Evolutionary conservation across 1,140 invertebrate species (phyloP).

Genomic region (Drosophila oshimai): DNA sequence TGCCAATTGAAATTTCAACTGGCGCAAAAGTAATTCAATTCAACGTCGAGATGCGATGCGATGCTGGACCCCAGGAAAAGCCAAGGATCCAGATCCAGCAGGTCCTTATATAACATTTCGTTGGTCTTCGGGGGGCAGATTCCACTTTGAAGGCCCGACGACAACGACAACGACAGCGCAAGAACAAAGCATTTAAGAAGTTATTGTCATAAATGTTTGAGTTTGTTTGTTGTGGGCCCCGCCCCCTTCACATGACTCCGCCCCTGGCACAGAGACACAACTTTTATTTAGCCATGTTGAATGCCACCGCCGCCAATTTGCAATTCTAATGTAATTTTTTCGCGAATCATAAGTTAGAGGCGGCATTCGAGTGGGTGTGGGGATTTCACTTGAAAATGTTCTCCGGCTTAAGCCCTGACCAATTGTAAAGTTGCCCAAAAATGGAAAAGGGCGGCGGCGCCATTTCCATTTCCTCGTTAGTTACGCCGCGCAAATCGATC

Average conservation of each 20-base stretch:
- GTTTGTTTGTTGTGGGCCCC: constrained; percentile 58
- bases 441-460: neutral
- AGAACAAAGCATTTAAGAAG: constrained; percentile 79
- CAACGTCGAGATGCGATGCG: constrained; percentile 60
- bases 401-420: constrained; percentile 44
- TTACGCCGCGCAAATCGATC: constrained; percentile 67
- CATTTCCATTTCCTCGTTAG: constrained; percentile 43
- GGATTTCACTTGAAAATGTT: constrained; percentile 54
- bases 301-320: constrained; percentile 64
- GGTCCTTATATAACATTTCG: constrained; percentile 44
- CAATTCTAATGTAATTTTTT: constrained; percentile 81
- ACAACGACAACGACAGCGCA: too few relatives aligned
- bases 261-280: constrained; percentile 59
- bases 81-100: constrained; percentile 34
- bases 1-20: constrained; percentile 80
- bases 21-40: constrained; percentile 80
- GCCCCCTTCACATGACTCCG: neutral
- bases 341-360: constrained; percentile 77
- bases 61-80: constrained; percentile 23
- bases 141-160: constrained; percentile 29
- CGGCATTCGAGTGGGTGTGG: constrained; percentile 9
- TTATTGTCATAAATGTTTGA: constrained; percentile 81
- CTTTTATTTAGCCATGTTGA: constrained; percentile 73
- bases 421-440: constrained; percentile 52
- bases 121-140: neutral